phyloP scores from a whole-genome alignment of 2,888 invertebrate species.

The Euproctis similis region DNA sequence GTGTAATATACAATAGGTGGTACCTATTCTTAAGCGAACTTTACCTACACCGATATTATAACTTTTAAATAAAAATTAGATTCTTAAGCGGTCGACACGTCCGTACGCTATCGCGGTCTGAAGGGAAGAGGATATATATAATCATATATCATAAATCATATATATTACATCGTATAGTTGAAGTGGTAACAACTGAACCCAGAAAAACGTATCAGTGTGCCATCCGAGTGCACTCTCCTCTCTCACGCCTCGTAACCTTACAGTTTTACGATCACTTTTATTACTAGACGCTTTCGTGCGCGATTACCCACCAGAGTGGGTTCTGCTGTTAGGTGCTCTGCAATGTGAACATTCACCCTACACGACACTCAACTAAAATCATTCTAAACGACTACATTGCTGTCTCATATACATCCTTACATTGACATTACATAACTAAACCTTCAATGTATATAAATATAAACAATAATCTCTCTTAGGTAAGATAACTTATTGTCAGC shows the following conservation, averaged over 20 bases:
- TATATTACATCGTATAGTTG: slow-evolving; percentile 35
- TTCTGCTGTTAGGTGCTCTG: slow-evolving; percentile 70
- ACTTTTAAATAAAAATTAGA: too few species aligned
- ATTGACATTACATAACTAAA: neutral
- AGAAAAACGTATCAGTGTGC: slow-evolving; percentile 68
- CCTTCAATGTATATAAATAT: slow-evolving; percentile 28
- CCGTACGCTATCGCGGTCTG: too few species aligned
- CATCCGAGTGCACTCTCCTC: slow-evolving; percentile 65
- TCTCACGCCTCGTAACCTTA: slow-evolving; percentile 70
- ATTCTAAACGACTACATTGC: slow-evolving; percentile 39
- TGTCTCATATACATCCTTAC: slow-evolving; percentile 5
- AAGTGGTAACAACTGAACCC: slow-evolving; percentile 42
- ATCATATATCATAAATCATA: slow-evolving; percentile 45
- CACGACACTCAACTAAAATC: slow-evolving; percentile 20
- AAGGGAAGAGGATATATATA: too few species aligned
- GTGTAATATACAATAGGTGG: too few species aligned
- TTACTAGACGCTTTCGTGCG: slow-evolving; percentile 75
- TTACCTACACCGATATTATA: too few species aligned
- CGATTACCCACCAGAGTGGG: slow-evolving; percentile 75
- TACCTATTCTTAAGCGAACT: too few species aligned
- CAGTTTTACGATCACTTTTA: slow-evolving; percentile 73
- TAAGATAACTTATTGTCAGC: slow-evolving; percentile 45
- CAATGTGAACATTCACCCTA: slow-evolving; percentile 42
- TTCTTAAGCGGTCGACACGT: too few species aligned
- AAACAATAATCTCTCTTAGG: slow-evolving; percentile 8